These are phyloP conservation scores for Ichneumon xanthorius DNA, from an alignment of 2,888 invertebrate species.

Conservation along the genomic window DNA sequence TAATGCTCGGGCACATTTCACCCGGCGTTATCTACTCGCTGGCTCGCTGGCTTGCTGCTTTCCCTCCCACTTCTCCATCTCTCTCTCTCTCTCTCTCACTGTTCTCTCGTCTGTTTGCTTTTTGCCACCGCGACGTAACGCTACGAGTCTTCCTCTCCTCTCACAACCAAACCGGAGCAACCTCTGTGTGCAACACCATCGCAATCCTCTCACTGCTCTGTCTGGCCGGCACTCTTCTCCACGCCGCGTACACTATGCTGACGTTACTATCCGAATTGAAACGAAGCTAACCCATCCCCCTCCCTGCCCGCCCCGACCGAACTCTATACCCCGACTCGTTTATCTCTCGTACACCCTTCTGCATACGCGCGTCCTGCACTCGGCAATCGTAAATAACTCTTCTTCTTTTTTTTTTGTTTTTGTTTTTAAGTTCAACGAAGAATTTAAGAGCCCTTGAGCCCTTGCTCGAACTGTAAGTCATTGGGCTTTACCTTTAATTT, in stretches of 20 bases:
- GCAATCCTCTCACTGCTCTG: conserved; percentile 37
- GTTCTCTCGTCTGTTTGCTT: conserved; percentile 57
- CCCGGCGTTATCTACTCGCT: conserved; percentile 75
- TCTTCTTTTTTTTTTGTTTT: background rate
- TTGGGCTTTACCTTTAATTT: background rate
- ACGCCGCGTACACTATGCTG: conserved; percentile 60
- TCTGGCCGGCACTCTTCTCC: conserved; percentile 41
- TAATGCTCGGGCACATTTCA: conserved; percentile 77
- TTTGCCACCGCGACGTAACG: conserved; percentile 55
- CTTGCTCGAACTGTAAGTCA: background rate
- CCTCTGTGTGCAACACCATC: conserved; percentile 15
- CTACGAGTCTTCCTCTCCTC: conserved; percentile 34
- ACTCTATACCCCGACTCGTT: conserved; percentile 41
- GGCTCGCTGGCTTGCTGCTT: conserved; percentile 33
- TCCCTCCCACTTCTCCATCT: background rate
- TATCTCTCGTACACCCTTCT: conserved; percentile 54
- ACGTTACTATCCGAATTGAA: conserved; percentile 73
- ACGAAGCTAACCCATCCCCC: conserved; percentile 48
- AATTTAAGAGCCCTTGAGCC: background rate
- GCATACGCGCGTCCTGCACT: conserved; percentile 36
- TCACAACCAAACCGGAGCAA: conserved; percentile 17
- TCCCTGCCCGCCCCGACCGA: background rate
- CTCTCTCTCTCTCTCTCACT: conserved; percentile 32
- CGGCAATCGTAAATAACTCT: conserved; percentile 48
- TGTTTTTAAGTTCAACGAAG: background rate